Conservation (phyloP, 2,113 vertebrate species). For the Cyphomyrus plagiostoma region DNA sequence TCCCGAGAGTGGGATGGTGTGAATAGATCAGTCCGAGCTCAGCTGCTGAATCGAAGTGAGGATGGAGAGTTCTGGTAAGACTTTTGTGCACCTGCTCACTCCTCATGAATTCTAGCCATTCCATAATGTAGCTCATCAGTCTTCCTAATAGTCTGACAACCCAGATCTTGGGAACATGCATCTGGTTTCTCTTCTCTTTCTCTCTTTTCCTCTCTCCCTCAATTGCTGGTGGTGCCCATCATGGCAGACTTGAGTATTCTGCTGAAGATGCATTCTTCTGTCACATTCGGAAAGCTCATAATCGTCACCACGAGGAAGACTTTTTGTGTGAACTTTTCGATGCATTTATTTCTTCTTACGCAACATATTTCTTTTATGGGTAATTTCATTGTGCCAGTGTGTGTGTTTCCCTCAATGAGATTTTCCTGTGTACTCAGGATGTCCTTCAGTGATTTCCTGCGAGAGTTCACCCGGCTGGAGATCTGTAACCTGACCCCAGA, state of each 20-base stretch:
- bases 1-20: slow-evolving; percentile 79
- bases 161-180: background rate
- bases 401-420: background rate
- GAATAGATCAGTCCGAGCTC: slow-evolving; percentile 56
- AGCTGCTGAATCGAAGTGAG: slow-evolving; percentile 76
- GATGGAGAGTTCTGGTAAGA: slow-evolving; percentile 91
- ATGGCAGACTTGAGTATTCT: background rate
- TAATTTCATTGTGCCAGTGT: background rate
- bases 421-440: slow-evolving; percentile 63
- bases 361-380: background rate
- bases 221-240: background rate
- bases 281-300: background rate
- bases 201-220: background rate
- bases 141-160: background rate
- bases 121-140: background rate
- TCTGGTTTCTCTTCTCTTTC: background rate
- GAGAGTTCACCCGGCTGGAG: slow-evolving; percentile 80
- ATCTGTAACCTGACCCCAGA: slow-evolving; percentile 94
- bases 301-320: background rate
- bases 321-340: background rate
- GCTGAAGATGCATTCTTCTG: background rate
- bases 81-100: background rate
- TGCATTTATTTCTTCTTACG: background rate
- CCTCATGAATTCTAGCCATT: background rate
- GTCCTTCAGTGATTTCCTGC: slow-evolving; percentile 82